Evolutionary conservation across 2,797 vertebrate species (phyloP).

Genomic region (Pseudotriccus pelzelni): DNA sequence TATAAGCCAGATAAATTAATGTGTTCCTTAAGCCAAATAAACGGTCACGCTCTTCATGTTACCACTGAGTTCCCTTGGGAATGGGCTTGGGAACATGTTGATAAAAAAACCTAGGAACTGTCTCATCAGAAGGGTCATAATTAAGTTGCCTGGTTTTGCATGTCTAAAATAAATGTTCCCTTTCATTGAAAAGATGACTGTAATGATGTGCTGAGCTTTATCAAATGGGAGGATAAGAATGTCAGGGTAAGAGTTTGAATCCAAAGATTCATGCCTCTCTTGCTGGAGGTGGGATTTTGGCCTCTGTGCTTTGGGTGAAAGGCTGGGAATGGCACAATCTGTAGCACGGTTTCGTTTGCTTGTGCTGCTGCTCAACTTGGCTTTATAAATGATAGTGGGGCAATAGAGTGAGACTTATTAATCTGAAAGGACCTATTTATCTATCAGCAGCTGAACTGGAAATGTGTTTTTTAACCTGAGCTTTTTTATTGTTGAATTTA

Average conservation of each 20-base stretch:
- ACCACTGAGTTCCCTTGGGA: conserved; percentile 78
- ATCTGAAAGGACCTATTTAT: neutral
- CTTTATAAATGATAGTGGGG: neutral
- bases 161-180: conserved; percentile 56
- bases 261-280: neutral
- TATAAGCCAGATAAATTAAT: conserved; percentile 89
- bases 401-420: neutral
- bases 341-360: neutral
- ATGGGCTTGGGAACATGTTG: conserved; percentile 65
- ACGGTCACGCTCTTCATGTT: conserved; percentile 84
- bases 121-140: conserved; percentile 73
- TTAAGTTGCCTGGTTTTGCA: conserved; percentile 70
- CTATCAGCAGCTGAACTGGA: neutral
- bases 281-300: neutral
- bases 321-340: fast-evolving
- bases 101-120: conserved; percentile 52
- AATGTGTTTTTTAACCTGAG: neutral
- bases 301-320: neutral
- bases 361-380: neutral
- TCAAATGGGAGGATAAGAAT: neutral
- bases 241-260: neutral
- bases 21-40: conserved; percentile 92
- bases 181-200: neutral
- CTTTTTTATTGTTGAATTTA: neutral
- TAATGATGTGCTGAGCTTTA: neutral